phyloP scores from a whole-genome alignment of 2,888 invertebrate species.

The Meteorus cinctellus region DNA sequence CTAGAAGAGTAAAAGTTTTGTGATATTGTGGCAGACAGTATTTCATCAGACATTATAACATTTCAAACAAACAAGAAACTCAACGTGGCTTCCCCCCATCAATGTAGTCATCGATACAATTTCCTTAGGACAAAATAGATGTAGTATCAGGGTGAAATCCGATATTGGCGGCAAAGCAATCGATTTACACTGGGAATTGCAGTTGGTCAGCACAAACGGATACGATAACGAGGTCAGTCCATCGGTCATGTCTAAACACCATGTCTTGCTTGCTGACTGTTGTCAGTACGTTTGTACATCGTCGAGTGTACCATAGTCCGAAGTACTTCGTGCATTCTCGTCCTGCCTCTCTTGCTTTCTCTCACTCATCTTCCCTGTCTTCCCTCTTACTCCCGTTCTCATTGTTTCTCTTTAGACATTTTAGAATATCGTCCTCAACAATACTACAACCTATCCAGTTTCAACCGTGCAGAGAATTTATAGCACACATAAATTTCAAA shows the following conservation, averaged over 20 bases:
- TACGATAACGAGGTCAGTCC: constrained; percentile 46
- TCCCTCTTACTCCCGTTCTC: not conserved
- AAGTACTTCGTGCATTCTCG: not conserved
- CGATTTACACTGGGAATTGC: constrained; percentile 37
- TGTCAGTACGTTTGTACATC: constrained; percentile 13
- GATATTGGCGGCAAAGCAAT: constrained; percentile 33
- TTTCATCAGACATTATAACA: not conserved
- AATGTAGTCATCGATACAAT: constrained; percentile 35
- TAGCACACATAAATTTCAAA: not conserved
- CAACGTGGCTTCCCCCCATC: not conserved
- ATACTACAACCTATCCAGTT: not conserved
- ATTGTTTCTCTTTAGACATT: not conserved
- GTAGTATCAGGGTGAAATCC: not conserved
- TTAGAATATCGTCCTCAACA: not conserved
- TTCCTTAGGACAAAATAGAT: constrained; percentile 5
- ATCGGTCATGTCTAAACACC: constrained; percentile 39
- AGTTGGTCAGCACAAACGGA: constrained; percentile 47
- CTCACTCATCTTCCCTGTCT: not conserved
- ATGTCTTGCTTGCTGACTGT: constrained; percentile 28
- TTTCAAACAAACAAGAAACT: not conserved
- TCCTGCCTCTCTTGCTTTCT: not conserved
- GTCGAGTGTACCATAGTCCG: not conserved
- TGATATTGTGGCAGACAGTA: not conserved
- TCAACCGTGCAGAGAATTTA: not conserved
- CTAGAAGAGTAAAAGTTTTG: too few species aligned